These are phyloP conservation scores for Cordylochernes scorpioides DNA, from an alignment of 2,888 invertebrate genomes.

Conservation along the genomic window DNA sequence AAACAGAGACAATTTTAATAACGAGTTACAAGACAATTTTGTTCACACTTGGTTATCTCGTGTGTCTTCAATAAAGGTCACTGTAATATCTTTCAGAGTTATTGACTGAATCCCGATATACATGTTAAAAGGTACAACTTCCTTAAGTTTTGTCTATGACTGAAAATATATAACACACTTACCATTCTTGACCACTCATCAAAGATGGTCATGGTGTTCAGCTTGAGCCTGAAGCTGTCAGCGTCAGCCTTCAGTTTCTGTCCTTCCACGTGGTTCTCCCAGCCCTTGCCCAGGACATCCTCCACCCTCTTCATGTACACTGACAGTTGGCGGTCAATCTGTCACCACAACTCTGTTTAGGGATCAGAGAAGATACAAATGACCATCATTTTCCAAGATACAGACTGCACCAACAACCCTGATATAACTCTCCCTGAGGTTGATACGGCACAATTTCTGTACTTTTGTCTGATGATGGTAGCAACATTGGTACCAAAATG, in stretches of 20 bases:
- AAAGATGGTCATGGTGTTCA: slow-evolving; percentile 88
- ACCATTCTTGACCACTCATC: slow-evolving; percentile 85
- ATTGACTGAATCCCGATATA: too few relatives aligned
- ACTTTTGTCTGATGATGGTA: too few relatives aligned
- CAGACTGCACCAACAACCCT: slow-evolving; percentile 1
- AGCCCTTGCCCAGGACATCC: slow-evolving; percentile 90
- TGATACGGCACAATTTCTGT: too few relatives aligned
- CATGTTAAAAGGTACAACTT: too few relatives aligned
- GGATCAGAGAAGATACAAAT: slow-evolving; percentile 1
- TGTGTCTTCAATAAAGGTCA: too few relatives aligned
- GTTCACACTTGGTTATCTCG: too few relatives aligned
- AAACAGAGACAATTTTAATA: too few relatives aligned
- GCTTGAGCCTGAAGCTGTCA: slow-evolving; percentile 80
- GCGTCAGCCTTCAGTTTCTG: slow-evolving; percentile 90
- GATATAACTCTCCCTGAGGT: too few relatives aligned
- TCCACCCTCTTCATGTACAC: slow-evolving; percentile 88
- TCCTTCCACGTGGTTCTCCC: slow-evolving; percentile 98
- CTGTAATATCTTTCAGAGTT: too few relatives aligned
- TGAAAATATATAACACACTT: not conserved
- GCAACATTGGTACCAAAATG: too few relatives aligned
- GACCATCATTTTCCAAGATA: not conserved
- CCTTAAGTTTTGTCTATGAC: too few relatives aligned
- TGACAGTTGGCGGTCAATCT: slow-evolving; percentile 88
- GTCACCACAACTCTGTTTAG: slow-evolving; percentile 19
- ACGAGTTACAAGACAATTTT: too few relatives aligned